A percentile compares a stretch with the other conserved stretches of the same genome.
These are phyloP conservation scores for Sebastes oblongus DNA, from an alignment of 2,797 vertebrate genomes.

Conservation along the genomic window DNA sequence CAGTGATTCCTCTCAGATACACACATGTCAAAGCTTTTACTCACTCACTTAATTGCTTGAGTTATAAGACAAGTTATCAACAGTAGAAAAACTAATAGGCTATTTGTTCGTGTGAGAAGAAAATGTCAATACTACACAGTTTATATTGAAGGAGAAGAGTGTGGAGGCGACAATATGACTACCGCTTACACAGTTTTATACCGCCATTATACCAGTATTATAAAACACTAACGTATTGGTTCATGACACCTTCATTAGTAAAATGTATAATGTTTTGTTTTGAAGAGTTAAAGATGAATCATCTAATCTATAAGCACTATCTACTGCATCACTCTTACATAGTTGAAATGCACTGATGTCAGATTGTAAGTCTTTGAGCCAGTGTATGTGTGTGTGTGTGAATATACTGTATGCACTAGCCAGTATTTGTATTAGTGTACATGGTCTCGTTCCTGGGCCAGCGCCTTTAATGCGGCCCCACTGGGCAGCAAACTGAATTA, in stretches of 20 bases:
- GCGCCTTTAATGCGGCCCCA: conserved; percentile 51
- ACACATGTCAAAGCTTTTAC: neutral
- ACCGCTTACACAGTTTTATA: neutral
- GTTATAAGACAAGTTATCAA: neutral
- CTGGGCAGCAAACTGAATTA: conserved; percentile 73
- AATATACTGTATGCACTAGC: neutral
- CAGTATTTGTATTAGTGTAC: conserved; percentile 5
- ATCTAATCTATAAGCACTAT: neutral
- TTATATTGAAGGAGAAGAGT: neutral
- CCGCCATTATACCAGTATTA: neutral
- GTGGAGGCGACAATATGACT: neutral
- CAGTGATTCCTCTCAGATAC: neutral
- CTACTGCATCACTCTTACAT: neutral
- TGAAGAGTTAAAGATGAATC: neutral
- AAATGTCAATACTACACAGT: neutral
- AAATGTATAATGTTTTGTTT: neutral
- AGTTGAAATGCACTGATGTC: neutral
- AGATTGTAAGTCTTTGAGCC: neutral
- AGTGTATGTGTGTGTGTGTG: neutral
- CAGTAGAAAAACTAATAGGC: neutral
- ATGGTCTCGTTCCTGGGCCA: conserved; percentile 13
- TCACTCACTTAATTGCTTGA: neutral
- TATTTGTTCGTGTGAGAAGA: neutral
- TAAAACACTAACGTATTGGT: neutral
- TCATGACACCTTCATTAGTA: neutral